Evolutionary conservation across 2,888 invertebrate species (phyloP).

Genomic region (Merodon equestris): DNA sequence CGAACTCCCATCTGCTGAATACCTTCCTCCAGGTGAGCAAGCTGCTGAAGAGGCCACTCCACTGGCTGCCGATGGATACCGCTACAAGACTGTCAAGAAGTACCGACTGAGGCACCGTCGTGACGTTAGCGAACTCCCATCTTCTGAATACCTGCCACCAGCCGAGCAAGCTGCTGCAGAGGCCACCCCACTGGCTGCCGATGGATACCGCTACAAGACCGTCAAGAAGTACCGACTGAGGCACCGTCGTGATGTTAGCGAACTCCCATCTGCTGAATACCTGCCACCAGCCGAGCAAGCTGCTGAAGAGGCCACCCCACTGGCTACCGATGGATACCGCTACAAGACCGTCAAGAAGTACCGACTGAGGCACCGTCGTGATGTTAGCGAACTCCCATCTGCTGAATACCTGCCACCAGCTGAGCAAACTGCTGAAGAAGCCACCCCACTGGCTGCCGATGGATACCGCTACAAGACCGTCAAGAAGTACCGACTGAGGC

Average conservation of each 20-base stretch:
- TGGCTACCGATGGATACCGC: conserved; percentile 35
- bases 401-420: conserved; percentile 22
- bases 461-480: conserved; percentile 77
- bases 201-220: conserved; percentile 63
- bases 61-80: conserved; percentile 74
- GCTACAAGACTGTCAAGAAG: conserved; percentile 75
- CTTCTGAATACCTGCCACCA: conserved; percentile 53
- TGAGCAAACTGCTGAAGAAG: conserved; percentile 12
- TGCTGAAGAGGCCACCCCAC: conserved; percentile 29
- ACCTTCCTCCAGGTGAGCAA: conserved; percentile 28
- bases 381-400: too few relatives aligned
- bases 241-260: conserved; percentile 71
- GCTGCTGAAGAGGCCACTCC: conserved; percentile 1
- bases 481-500: conserved; percentile 67
- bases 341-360: too few relatives aligned
- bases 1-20: too few relatives aligned
- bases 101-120: conserved; percentile 63
- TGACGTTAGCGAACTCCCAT: too few relatives aligned
- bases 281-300: conserved; percentile 48
- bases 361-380: too few relatives aligned
- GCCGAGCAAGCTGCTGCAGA: conserved; percentile 27
- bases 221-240: conserved; percentile 49
- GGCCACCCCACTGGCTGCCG: conserved; percentile 40
- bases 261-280: conserved; percentile 68
- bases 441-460: conserved; percentile 70